Percentiles rank a stretch among this genome's conserved stretches.
Evolutionary conservation across 2,113 vertebrate genomes (phyloP).

Genomic region (Ailurus styani): DNA sequence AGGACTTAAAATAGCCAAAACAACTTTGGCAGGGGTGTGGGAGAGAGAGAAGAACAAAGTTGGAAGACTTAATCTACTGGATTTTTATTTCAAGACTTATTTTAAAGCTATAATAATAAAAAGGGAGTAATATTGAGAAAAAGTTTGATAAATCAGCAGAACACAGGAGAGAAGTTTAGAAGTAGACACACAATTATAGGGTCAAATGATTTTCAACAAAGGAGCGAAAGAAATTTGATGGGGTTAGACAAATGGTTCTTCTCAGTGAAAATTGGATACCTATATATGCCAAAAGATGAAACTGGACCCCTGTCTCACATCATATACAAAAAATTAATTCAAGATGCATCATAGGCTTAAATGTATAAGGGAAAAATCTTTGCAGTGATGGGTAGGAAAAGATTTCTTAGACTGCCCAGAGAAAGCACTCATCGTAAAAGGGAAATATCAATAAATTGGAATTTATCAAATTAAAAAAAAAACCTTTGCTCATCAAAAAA

Average conservation of each 20-base stretch:
- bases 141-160: neutral
- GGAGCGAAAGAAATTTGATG: neutral
- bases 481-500: neutral
- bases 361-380: neutral
- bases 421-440: neutral
- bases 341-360: neutral
- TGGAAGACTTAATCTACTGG: neutral
- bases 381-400: neutral
- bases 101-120: neutral
- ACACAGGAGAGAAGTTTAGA: neutral
- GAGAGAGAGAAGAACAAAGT: neutral
- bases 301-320: neutral
- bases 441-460: neutral
- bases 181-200: neutral
- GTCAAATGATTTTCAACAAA: neutral
- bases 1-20: neutral
- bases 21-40: neutral
- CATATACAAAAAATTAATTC: neutral
- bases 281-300: neutral
- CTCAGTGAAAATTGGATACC: neutral
- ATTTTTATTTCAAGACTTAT: neutral
- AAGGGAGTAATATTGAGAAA: neutral
- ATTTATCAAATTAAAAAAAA: neutral
- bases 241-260: neutral
- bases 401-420: neutral